Conservation (phyloP, 2,797 vertebrate species). For the Rhodeus uyekii region DNA sequence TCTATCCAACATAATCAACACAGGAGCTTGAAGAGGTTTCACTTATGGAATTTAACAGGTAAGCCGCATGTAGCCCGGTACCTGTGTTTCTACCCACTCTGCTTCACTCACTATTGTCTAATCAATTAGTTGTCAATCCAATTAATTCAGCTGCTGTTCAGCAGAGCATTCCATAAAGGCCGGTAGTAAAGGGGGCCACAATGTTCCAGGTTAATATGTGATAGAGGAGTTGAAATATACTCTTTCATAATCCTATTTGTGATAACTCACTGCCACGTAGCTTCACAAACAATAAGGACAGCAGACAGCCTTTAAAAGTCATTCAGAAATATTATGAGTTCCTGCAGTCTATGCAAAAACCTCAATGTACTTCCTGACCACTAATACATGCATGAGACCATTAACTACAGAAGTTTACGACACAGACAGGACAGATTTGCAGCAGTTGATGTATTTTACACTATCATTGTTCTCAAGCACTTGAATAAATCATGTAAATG, state of each 20-base stretch:
- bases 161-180: slow-evolving; percentile 6
- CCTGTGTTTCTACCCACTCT: slow-evolving; percentile 22
- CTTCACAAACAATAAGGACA: slow-evolving; percentile 14
- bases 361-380: neutral
- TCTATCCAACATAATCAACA: neutral
- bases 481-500: slow-evolving; percentile 27
- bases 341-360: slow-evolving; percentile 4
- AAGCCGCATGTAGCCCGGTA: neutral
- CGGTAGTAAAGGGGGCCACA: slow-evolving; percentile 12
- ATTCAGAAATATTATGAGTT: slow-evolving; percentile 11
- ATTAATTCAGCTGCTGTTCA: slow-evolving; percentile 66
- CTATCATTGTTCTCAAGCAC: slow-evolving; percentile 19
- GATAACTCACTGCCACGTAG: slow-evolving; percentile 8
- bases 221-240: neutral
- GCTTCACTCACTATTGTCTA: slow-evolving; percentile 57
- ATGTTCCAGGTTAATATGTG: slow-evolving; percentile 31
- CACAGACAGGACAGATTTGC: slow-evolving; percentile 11
- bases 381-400: slow-evolving; percentile 15
- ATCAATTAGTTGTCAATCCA: slow-evolving; percentile 73
- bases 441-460: slow-evolving; percentile 22
- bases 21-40: neutral
- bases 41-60: neutral
- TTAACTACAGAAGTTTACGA: slow-evolving; percentile 12
- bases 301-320: slow-evolving; percentile 13
- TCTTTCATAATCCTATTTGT: slow-evolving; percentile 15